Base-by-base conservation (phyloP, 2,113 vertebrate species). In the Brachyistius frenatus region DNA sequence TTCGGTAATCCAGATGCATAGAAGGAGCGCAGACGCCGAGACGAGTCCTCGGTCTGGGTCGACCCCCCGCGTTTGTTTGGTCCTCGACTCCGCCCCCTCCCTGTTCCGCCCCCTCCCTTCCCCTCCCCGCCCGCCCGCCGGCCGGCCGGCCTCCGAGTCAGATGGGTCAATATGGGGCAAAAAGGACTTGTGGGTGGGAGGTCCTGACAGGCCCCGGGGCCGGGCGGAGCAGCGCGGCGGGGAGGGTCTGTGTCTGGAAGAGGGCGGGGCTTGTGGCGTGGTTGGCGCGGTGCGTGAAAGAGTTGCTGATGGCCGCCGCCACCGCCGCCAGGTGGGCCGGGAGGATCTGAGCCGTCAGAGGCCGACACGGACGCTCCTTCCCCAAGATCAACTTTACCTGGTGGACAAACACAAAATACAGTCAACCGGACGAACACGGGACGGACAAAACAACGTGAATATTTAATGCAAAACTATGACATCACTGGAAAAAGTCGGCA, bases 201-300 rank as follows among this genome's bases (percentile, higher is more conserved):
- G 97, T 99, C 95, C 98, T 95, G 93, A 99, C 94, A 80, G 98
- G 98, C 81, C 98, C 98, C 0, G 97, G 98, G 69, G 97, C 97
- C 14, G 97, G 96, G 86, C 97, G 94, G 55, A 99, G 96, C 81
- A 99, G 94, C 1, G 97, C 95, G 3, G 96, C 93, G 31, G 96
- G 94, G 72, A 98, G 96, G 46, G 95, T 93, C 33, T 97, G 96
- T 61, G 97, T 95, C 90, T 97, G 97, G 95, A 99, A 98, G 76
- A 99, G 95, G 30, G 95, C 91, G 0, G 95, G 94, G 83, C 92
- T 94, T 0, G 81, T 49, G 44, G 49, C 37, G 76, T 52, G 95
- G 9, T 94, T 95, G 11, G 95, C 86, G 78, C 97, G 96, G 65
- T 97, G 95, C 32, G 95, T 90, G 93, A 99, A 97, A 5, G 96